phyloP scores from a whole-genome alignment of 2,797 vertebrate genomes.

The Naso thynnoides region DNA sequence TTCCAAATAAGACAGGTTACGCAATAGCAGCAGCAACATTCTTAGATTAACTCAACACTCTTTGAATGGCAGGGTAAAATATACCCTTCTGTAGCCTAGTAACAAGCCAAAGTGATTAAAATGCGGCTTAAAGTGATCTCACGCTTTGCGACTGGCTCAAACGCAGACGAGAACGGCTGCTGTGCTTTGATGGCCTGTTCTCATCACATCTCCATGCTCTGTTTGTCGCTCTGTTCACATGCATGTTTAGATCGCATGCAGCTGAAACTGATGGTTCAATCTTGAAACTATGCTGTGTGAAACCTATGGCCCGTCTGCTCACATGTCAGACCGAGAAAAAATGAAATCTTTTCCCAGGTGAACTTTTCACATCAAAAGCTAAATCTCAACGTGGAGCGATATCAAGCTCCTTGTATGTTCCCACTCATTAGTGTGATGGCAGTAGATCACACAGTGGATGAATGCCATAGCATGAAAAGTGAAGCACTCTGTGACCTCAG shows the following conservation, averaged over 20 bases:
- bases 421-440: conserved; percentile 50
- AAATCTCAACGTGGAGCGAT: conserved; percentile 5
- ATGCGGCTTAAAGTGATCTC: conserved; percentile 51
- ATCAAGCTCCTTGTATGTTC: conserved; percentile 14
- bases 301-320: conserved; percentile 11
- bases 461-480: conserved; percentile 12
- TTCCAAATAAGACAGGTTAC: conserved; percentile 3
- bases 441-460: conserved; percentile 11
- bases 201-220: conserved; percentile 16
- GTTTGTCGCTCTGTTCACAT: background rate
- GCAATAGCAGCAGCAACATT: conserved; percentile 24
- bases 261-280: background rate
- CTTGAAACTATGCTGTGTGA: conserved; percentile 5
- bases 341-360: conserved; percentile 11
- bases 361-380: conserved; percentile 54
- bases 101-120: conserved; percentile 63
- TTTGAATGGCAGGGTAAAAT: conserved; percentile 55
- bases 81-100: conserved; percentile 66
- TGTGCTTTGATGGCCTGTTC: conserved; percentile 18
- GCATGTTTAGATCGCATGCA: conserved; percentile 13
- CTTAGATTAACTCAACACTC: conserved; percentile 30
- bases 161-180: conserved; percentile 20
- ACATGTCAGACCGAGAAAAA: conserved; percentile 6
- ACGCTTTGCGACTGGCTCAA: conserved; percentile 12
- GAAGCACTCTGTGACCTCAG: background rate